These are phyloP conservation scores for Cardiocondyla obscurior DNA, from an alignment of 1,140 invertebrate genomes.

Conservation along the genomic window DNA sequence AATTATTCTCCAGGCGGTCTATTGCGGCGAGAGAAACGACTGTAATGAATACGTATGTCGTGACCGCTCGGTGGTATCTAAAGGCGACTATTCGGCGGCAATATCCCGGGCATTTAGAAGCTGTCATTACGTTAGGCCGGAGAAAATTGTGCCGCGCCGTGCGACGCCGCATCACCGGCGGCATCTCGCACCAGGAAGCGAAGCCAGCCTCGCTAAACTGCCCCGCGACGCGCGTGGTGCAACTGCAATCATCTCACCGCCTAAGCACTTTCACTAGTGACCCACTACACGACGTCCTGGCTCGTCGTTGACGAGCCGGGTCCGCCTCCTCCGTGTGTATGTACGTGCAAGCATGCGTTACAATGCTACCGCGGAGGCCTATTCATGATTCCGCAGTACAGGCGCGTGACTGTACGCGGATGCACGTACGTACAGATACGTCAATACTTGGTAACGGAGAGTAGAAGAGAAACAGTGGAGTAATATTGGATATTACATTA, in stretches of 20 bases:
- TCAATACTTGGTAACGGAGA: not conserved
- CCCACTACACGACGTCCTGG: slow-evolving; percentile 73
- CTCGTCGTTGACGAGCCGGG: slow-evolving; percentile 65
- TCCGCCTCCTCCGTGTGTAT: not conserved
- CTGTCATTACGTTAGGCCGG: slow-evolving; percentile 34
- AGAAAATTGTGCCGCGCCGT: slow-evolving; percentile 47
- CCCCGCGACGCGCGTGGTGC: slow-evolving; percentile 59
- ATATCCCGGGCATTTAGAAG: slow-evolving; percentile 28
- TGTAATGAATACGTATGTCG: slow-evolving; percentile 48
- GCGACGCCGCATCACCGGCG: slow-evolving; percentile 46
- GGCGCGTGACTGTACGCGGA: not conserved
- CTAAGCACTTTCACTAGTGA: slow-evolving; percentile 78
- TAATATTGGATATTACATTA: not conserved
- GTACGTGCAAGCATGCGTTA: not conserved
- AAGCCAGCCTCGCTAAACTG: slow-evolving; percentile 53
- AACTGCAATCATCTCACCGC: slow-evolving; percentile 74
- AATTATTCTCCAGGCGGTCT: slow-evolving; percentile 27
- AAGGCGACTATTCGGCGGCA: not conserved
- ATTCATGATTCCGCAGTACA: slow-evolving; percentile 56
- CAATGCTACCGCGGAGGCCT: slow-evolving; percentile 12
- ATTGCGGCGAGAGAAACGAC: slow-evolving; percentile 24
- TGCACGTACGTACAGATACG: not conserved
- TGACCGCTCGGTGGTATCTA: slow-evolving; percentile 9
- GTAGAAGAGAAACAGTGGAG: not conserved
- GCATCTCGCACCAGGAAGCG: slow-evolving; percentile 69